These are phyloP conservation scores for Struthio camelus DNA, from an alignment of 2,113 vertebrate genomes.

Conservation along the genomic window DNA sequence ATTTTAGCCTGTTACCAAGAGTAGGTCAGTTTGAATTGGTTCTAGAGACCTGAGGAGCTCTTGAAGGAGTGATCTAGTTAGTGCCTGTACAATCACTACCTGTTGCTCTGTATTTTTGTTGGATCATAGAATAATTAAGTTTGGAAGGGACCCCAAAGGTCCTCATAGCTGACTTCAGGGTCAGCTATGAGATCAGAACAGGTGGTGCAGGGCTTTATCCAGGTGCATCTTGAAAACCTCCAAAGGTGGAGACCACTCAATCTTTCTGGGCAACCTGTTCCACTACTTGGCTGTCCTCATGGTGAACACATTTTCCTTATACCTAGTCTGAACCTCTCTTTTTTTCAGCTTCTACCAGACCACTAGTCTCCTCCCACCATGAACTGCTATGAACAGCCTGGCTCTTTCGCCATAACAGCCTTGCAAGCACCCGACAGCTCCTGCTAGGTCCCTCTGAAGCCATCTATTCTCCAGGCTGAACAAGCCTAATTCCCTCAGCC, in stretches of 20 bases:
- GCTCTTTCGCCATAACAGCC: background rate
- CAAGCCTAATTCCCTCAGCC: background rate
- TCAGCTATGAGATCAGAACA: background rate
- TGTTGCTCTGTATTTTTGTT: background rate
- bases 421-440: background rate
- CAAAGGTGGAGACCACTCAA: background rate
- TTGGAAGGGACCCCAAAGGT: background rate
- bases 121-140: background rate
- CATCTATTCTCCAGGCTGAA: background rate
- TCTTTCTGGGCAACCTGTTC: background rate
- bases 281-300: background rate
- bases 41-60: background rate
- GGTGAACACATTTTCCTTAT: background rate
- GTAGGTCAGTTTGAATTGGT: background rate
- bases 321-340: background rate
- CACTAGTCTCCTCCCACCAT: background rate
- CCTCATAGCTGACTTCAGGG: too few relatives aligned
- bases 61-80: background rate
- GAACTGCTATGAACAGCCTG: background rate
- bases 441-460: fast-evolving
- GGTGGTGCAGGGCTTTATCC: background rate
- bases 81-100: background rate
- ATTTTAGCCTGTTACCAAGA: background rate
- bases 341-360: fast-evolving
- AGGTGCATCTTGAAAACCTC: background rate